Conservation (phyloP, 2,797 vertebrate genomes). For the Phaenicophaeus curvirostris region DNA sequence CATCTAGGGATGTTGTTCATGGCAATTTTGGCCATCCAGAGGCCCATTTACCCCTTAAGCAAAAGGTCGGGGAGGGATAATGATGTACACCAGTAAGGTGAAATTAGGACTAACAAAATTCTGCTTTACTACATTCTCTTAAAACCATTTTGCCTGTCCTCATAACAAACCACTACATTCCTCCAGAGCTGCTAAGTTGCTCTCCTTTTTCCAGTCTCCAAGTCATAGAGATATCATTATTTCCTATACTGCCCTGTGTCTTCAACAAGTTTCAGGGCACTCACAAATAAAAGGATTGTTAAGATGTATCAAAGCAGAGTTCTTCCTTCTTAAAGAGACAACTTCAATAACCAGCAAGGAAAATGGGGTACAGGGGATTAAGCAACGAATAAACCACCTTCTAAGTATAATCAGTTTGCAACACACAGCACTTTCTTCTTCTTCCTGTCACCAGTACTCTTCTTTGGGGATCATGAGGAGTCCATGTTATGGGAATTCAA, state of each 20-base stretch:
- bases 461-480: neutral
- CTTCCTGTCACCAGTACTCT: neutral
- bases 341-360: neutral
- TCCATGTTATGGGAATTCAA: neutral
- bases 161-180: neutral
- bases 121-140: neutral
- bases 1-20: neutral
- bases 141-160: neutral
- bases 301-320: neutral
- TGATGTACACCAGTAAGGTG: neutral
- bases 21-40: neutral
- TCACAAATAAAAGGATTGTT: neutral
- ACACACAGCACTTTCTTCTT: neutral
- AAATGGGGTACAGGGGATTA: neutral
- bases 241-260: neutral
- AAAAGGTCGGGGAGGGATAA: neutral
- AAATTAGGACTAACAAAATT: neutral
- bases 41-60: neutral
- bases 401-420: neutral
- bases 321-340: neutral
- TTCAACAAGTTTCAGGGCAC: neutral
- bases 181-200: neutral
- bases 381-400: neutral
- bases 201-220: neutral
- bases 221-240: neutral